Base-by-base conservation (phyloP, 2,113 vertebrate species). In the Rhea americana region DNA sequence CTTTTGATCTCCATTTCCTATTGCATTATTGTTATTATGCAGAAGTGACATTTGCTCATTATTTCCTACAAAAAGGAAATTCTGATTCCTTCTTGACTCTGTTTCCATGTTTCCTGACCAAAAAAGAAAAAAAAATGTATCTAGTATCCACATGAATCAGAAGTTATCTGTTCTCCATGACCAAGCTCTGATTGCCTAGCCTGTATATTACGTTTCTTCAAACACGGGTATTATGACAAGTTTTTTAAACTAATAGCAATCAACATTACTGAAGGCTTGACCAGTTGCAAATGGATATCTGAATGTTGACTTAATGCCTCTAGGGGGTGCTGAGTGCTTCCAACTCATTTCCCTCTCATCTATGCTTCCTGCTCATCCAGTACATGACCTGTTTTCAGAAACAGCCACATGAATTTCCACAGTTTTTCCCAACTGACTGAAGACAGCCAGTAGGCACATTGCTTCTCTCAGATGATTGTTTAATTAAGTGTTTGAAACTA, bases 301-400 rank as follows among this genome's bases (percentile, higher is more conserved):
- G 62, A 70, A 79, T 66, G 67, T 5, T 37, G 56, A 82, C 20
- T 45, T 74, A 66, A 37, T 0, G 7, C 75, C 83, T 95, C 87
- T 75, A 74, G 71, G 61, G 92, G 55, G 66, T 92, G 87, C 87
- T 62, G 47, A 90, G 80, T 19, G 19, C 90, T 88, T 85, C 83
- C 71, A 90, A 66, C 80, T 82, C 45, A 20, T 41, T 85, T 21
- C 50, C 35, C 55, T 37, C 45, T 62, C 4, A 4, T 8, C 16
- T 39, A 39, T 19, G 47, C 37, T 51, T 50, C 35, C 37, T 6
- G 13, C 53, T 51, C 35, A 62, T 41, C 35, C 28, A 47, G 47
- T 70, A 39, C 30, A 26, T 3, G 0, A 18, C 61, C 67, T 13
- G 53, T 81, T 65, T 61, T 37, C 48, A 74, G 75, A 75, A 74